A percentile compares a stretch with the other conserved stretches of the same genome.
Conservation (phyloP, 2,797 vertebrate species). For the Melanotaenia boesemani region DNA sequence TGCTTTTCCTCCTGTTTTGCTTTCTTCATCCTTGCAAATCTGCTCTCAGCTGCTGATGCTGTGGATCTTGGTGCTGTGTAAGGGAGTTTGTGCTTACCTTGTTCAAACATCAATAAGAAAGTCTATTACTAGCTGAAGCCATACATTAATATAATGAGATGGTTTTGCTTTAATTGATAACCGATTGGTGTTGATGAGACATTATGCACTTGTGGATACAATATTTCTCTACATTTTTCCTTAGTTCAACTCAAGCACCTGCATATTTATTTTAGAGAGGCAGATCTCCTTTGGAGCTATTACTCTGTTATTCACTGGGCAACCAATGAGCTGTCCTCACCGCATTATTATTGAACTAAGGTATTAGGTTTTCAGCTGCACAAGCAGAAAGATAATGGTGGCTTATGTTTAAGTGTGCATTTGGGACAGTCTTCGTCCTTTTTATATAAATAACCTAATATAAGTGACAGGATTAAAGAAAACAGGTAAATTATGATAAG, state of each 20-base stretch:
- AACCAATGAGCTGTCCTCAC: conserved; percentile 84
- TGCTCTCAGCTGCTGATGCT: conserved; percentile 70
- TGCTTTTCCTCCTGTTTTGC: conserved; percentile 59
- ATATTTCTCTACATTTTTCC: conserved; percentile 72
- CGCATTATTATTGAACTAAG: conserved; percentile 96
- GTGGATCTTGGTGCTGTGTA: conserved; percentile 64
- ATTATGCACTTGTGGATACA: conserved; percentile 83
- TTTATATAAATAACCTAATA: conserved; percentile 91
- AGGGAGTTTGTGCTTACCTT: conserved; percentile 73
- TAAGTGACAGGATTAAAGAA: conserved; percentile 80
- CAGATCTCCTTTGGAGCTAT: conserved; percentile 72
- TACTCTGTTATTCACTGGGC: conserved; percentile 75
- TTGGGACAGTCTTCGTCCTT: conserved; percentile 91
- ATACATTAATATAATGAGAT: conserved; percentile 83
- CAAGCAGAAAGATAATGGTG: conserved; percentile 99
- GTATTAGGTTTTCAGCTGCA: conserved; percentile 96
- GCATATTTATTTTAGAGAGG: conserved; percentile 74
- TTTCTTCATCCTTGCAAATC: conserved; percentile 73
- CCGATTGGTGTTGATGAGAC: conserved; percentile 80
- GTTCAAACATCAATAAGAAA: conserved; percentile 78
- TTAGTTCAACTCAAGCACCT: conserved; percentile 73
- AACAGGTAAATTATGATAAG: conserved; percentile 65
- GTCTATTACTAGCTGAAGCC: conserved; percentile 74
- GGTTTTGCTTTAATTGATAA: conserved; percentile 83
- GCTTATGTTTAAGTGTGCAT: conserved; percentile 94